Percentiles rank a stretch among this genome's conserved stretches.
phyloP scores from a whole-genome alignment of 2,888 invertebrate genomes.

The Parochlus steinenii region DNA sequence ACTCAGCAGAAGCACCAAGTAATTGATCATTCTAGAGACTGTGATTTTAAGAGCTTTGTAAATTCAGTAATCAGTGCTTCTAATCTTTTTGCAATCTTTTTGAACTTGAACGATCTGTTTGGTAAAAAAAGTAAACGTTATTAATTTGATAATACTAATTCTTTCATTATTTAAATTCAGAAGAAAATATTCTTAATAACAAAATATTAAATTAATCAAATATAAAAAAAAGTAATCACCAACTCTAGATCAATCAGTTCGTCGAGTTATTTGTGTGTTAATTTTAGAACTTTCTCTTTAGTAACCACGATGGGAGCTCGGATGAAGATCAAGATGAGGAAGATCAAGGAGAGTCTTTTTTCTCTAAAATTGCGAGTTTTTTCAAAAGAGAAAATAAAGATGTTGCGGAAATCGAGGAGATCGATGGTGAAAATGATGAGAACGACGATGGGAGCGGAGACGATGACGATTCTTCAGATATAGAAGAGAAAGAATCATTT shows the following conservation, averaged over 20 bases:
- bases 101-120: too few relatives aligned
- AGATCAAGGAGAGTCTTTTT: conserved; percentile 15
- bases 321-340: conserved; percentile 16
- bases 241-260: conserved; percentile 15
- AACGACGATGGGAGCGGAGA: conserved; percentile 18
- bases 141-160: too few relatives aligned
- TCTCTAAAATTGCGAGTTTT: conserved; percentile 6
- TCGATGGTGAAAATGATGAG: conserved; percentile 15
- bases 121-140: too few relatives aligned
- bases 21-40: conserved; percentile 16
- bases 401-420: conserved; percentile 5
- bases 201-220: too few relatives aligned
- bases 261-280: conserved; percentile 13
- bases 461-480: conserved; percentile 18
- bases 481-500: conserved; percentile 14
- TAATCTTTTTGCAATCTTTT: too few relatives aligned
- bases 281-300: conserved; percentile 8
- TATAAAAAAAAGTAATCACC: too few relatives aligned
- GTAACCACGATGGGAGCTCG: conserved; percentile 12
- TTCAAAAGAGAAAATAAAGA: conserved; percentile 11
- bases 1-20: conserved; percentile 13
- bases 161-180: too few relatives aligned
- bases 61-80: too few relatives aligned
- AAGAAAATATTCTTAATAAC: too few relatives aligned
- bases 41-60: conserved; percentile 18